Evolutionary conservation across 2,113 vertebrate genomes (phyloP).

Genomic region (Isichthys henryi): DNA sequence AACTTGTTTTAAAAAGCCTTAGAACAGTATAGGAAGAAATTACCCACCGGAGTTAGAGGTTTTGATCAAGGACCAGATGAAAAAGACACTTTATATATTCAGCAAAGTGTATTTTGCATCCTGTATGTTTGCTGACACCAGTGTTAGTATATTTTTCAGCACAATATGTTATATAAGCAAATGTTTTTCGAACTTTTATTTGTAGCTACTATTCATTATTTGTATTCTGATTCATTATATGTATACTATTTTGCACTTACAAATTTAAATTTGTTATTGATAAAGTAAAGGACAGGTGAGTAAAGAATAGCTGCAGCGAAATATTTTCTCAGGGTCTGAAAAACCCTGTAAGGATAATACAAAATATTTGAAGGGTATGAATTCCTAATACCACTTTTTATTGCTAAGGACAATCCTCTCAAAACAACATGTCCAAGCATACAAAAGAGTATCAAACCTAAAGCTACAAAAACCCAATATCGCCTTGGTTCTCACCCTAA

Average conservation of each 20-base stretch:
- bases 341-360: neutral
- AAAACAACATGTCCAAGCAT: neutral
- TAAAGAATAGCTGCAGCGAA: neutral
- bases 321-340: neutral
- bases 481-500: neutral
- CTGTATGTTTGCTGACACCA: neutral
- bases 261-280: neutral
- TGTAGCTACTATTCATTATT: neutral
- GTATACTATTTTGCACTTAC: neutral
- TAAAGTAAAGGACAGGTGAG: neutral
- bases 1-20: neutral
- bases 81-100: neutral
- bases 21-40: neutral
- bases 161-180: neutral
- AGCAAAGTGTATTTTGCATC: neutral
- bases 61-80: neutral
- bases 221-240: neutral
- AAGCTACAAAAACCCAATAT: neutral
- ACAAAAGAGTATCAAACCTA: neutral
- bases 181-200: neutral
- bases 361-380: neutral
- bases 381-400: neutral
- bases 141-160: neutral
- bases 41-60: neutral
- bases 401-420: neutral